Percentiles rank a stretch among this genome's conserved stretches.
Evolutionary conservation across 1,140 invertebrate species (phyloP).

Genomic region (Platyscapa corneri): DNA sequence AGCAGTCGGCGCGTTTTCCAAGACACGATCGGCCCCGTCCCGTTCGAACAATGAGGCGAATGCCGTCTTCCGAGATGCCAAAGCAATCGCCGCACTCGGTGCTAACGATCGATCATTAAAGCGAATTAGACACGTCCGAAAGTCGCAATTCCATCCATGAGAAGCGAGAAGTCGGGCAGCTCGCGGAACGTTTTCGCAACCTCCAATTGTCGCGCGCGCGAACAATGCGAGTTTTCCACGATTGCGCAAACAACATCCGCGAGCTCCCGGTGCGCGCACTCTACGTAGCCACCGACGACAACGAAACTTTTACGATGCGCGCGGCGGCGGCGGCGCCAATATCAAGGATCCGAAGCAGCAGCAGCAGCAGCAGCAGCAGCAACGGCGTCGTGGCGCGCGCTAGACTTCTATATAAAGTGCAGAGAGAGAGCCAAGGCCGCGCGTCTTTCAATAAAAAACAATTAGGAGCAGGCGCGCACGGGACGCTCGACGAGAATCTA

Average conservation of each 20-base stretch:
- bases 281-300: not conserved
- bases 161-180: not conserved
- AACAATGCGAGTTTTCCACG: slow-evolving; percentile 3
- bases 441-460: slow-evolving; percentile 35
- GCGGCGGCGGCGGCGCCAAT: no score
- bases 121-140: no score
- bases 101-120: no score
- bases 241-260: not conserved
- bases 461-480: not conserved
- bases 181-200: not conserved
- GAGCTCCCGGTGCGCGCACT: not conserved
- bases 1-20: no score
- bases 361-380: not conserved
- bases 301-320: not conserved
- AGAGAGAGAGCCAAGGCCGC: slow-evolving; percentile 11
- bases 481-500: not conserved
- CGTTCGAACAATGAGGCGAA: no score
- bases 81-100: no score
- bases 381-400: not conserved
- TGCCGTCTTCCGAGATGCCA: no score
- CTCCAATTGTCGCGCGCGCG: not conserved
- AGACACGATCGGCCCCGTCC: no score
- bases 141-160: not conserved
- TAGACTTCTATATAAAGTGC: slow-evolving; percentile 20
- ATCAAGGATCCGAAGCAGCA: not conserved